phyloP scores from a whole-genome alignment of 1,140 invertebrate genomes.

The Trichomalopsis sarcophagae region DNA sequence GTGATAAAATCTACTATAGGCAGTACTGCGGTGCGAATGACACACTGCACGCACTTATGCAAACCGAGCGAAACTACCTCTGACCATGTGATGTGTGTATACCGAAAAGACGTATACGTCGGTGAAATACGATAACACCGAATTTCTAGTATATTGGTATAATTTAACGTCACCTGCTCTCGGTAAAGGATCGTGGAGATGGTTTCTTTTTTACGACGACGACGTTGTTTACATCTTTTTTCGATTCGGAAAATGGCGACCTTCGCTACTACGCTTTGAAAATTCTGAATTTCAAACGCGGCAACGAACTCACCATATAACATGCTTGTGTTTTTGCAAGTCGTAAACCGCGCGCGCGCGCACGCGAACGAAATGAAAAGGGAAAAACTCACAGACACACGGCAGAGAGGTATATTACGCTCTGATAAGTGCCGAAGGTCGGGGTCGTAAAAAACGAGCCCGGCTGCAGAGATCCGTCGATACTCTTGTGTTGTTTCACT shows the following conservation, averaged over 20 bases:
- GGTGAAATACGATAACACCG: not conserved
- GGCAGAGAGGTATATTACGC: not conserved
- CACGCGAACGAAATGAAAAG: not conserved
- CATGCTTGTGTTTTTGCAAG: not conserved
- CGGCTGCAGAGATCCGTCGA: slow-evolving; percentile 18
- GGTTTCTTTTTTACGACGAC: slow-evolving; percentile 14
- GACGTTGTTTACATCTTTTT: not conserved
- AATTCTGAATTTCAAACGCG: not conserved
- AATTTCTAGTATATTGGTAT: slow-evolving; percentile 7
- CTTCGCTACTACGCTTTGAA: too few species aligned
- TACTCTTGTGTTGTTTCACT: slow-evolving; percentile 42
- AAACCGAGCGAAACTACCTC: not conserved
- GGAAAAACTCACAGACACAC: not conserved
- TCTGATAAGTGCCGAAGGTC: slow-evolving; percentile 42
- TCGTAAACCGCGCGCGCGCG: not conserved
- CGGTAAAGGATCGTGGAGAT: not conserved
- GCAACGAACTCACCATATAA: not conserved
- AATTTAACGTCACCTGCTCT: slow-evolving; percentile 29
- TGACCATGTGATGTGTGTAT: not conserved
- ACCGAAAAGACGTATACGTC: not conserved
- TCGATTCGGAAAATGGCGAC: not conserved
- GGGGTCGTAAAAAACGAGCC: slow-evolving; percentile 14
- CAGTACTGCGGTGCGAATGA: not conserved
- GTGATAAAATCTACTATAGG: not conserved
- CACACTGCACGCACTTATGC: not conserved